A percentile compares a stretch with the other conserved stretches of the same genome.
phyloP scores from a whole-genome alignment of 2,797 vertebrate species.

The Chlorospingus flavigularis region DNA sequence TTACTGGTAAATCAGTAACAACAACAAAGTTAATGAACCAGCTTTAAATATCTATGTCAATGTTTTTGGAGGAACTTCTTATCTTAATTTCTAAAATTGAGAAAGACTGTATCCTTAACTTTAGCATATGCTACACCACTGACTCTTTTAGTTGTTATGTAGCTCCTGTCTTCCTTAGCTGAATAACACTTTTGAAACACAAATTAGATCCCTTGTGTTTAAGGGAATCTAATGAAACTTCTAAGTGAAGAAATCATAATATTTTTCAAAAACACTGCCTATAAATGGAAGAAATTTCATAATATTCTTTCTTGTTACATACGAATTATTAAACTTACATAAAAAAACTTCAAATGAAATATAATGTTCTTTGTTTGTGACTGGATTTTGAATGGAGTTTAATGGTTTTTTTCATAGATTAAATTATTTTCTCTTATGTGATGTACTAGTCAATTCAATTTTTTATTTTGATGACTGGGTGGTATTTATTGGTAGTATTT shows the following conservation, averaged over 20 bases:
- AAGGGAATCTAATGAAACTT: background rate
- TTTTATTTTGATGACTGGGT: background rate
- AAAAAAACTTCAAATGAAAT: background rate
- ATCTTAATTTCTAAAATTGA: background rate
- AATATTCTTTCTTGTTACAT: background rate
- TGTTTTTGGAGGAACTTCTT: background rate
- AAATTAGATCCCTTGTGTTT: background rate
- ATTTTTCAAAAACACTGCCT: background rate
- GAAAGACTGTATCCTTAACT: background rate
- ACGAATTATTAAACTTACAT: background rate
- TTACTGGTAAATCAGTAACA: background rate
- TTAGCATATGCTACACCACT: background rate
- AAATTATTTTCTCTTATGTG: background rate
- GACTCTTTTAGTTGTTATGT: background rate
- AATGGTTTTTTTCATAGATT: background rate
- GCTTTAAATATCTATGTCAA: background rate
- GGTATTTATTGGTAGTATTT: background rate
- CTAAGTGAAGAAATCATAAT: background rate
- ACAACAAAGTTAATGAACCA: background rate
- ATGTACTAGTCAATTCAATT: background rate
- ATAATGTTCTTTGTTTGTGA: background rate
- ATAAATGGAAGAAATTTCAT: background rate
- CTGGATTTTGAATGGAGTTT: background rate
- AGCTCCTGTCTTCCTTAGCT: background rate
- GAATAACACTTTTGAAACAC: background rate